phyloP scores from a whole-genome alignment of 2,113 vertebrate species.

The Boleophthalmus pectinirostris region DNA sequence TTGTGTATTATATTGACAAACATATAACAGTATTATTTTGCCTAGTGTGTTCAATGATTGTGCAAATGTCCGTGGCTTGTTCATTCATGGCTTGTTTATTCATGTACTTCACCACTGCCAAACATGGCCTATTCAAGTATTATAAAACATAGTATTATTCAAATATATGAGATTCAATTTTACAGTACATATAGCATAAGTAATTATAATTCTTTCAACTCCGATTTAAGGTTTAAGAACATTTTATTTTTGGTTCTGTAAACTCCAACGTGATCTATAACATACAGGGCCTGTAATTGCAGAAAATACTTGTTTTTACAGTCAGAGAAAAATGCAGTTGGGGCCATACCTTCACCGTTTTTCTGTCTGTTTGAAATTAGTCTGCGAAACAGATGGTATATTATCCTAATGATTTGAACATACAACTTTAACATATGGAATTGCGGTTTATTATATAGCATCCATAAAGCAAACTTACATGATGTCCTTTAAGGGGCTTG shows the following conservation, averaged over 20 bases:
- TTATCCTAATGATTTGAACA: conserved; percentile 3
- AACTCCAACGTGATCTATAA: neutral
- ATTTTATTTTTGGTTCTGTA: neutral
- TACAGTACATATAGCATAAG: neutral
- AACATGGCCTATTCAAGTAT: neutral
- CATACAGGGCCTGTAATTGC: conserved; percentile 10
- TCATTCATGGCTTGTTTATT: no score
- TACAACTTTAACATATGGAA: neutral
- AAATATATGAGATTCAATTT: neutral
- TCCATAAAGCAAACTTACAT: conserved; percentile 32
- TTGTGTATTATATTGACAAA: neutral
- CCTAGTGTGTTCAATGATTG: neutral
- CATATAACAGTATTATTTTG: neutral
- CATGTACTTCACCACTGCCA: neutral
- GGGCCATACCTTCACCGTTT: conserved; percentile 56
- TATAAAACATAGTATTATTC: neutral
- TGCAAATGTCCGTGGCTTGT: no score
- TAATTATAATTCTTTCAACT: neutral
- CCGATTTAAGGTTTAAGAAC: neutral
- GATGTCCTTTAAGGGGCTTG: conserved; percentile 69
- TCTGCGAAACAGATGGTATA: conserved; percentile 44
- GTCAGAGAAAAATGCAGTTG: neutral
- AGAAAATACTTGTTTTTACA: conserved; percentile 10
- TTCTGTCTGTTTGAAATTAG: conserved; percentile 52
- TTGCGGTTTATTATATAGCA: conserved; percentile 8